These are phyloP conservation scores for Phorcus lineatus DNA, from an alignment of 2,888 invertebrate genomes.

Conservation along the genomic window DNA sequence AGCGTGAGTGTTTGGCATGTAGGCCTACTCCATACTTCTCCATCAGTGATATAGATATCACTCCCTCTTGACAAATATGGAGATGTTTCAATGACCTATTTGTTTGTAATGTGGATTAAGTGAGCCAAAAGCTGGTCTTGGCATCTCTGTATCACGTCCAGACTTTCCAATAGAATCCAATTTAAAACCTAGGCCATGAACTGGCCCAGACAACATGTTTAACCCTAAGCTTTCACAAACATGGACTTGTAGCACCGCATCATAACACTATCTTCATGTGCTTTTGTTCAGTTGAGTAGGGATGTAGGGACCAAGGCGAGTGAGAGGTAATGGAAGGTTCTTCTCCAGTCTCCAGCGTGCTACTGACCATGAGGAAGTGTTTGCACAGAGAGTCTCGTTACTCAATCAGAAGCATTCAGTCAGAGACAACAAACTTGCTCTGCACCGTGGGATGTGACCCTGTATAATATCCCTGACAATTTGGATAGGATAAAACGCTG, in stretches of 20 bases:
- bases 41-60: neutral
- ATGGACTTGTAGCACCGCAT: neutral
- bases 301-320: neutral
- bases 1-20: no score
- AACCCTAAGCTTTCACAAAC: neutral
- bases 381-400: no score
- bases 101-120: neutral
- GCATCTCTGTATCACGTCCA: neutral
- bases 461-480: no score
- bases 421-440: no score
- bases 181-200: neutral
- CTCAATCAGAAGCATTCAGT: no score
- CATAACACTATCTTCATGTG: neutral
- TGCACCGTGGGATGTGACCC: no score
- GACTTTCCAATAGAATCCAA: neutral
- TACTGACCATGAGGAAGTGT: no score
- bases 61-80: no score
- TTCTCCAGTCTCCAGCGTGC: neutral
- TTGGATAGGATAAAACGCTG: no score
- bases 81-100: neutral
- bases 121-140: neutral
- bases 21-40: neutral
- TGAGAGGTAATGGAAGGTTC: neutral
- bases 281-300: neutral
- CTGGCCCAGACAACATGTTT: neutral